These are phyloP conservation scores for Stictonetta naevosa DNA, from an alignment of 2,113 vertebrate species.

Conservation along the genomic window DNA sequence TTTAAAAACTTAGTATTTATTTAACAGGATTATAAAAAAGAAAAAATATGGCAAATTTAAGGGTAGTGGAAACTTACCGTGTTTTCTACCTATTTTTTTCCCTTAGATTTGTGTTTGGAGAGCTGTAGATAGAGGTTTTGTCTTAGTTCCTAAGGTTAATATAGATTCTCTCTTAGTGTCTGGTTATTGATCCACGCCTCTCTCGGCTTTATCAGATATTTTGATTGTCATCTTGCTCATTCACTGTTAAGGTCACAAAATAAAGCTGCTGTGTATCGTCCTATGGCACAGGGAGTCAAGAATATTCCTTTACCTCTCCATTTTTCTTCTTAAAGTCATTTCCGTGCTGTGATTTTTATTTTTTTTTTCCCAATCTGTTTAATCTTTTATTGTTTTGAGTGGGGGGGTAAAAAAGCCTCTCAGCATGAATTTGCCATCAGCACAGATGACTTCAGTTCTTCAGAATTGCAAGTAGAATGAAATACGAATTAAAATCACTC, in stretches of 20 bases:
- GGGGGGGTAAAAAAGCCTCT: neutral
- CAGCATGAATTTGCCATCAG: neutral
- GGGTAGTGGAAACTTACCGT: neutral
- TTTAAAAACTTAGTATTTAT: neutral
- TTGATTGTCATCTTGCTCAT: neutral
- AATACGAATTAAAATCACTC: neutral
- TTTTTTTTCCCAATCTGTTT: neutral
- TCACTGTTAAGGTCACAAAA: neutral
- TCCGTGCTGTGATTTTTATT: neutral
- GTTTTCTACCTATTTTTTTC: neutral
- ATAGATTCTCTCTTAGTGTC: neutral
- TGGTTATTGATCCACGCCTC: constrained; percentile 7
- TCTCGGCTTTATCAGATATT: neutral
- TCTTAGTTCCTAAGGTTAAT: neutral
- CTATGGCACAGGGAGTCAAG: neutral
- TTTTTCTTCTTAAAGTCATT: neutral
- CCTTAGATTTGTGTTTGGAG: neutral
- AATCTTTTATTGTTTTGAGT: neutral
- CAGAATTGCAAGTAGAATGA: neutral
- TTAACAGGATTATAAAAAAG: neutral
- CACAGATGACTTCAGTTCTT: neutral
- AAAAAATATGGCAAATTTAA: neutral
- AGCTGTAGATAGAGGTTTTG: constrained; percentile 1
- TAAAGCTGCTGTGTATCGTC: neutral
- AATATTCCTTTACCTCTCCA: neutral